These are phyloP conservation scores for Thalassophryne amazonica DNA, from an alignment of 2,797 vertebrate species.

Conservation along the genomic window DNA sequence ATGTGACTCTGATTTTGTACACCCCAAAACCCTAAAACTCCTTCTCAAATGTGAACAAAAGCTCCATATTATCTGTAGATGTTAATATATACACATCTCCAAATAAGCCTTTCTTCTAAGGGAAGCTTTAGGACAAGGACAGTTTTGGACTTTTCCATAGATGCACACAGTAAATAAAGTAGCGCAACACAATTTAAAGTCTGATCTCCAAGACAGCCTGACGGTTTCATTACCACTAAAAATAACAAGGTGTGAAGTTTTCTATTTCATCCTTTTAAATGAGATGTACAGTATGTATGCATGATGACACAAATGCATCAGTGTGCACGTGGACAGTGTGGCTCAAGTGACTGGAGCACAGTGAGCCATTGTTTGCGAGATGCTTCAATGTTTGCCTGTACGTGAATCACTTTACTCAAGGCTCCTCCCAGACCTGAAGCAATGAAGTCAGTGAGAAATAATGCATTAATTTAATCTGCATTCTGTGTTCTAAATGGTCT, in stretches of 20 bases:
- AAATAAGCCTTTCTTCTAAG: neutral
- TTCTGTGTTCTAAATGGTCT: too few species aligned
- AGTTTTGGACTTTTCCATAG: neutral
- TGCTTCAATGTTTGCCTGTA: slow-evolving; percentile 36
- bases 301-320: neutral
- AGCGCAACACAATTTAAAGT: neutral
- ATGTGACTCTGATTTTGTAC: too few species aligned
- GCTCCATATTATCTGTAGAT: neutral
- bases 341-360: neutral
- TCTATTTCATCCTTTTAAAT: slow-evolving; percentile 9
- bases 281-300: neutral
- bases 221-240: slow-evolving; percentile 10
- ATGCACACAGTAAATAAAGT: neutral
- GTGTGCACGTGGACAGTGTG: neutral
- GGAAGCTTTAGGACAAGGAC: neutral
- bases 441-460: too few species aligned
- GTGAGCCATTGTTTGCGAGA: slow-evolving; percentile 15
- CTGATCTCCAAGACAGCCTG: neutral
- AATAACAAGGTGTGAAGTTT: neutral
- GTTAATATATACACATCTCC: neutral
- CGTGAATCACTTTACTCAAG: slow-evolving; percentile 3
- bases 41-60: slow-evolving; percentile 1
- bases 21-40: neutral
- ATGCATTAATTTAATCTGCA: too few species aligned
- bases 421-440: slow-evolving; percentile 1